Conservation (phyloP, 2,888 invertebrate species). For the Drosophila mettleri region DNA sequence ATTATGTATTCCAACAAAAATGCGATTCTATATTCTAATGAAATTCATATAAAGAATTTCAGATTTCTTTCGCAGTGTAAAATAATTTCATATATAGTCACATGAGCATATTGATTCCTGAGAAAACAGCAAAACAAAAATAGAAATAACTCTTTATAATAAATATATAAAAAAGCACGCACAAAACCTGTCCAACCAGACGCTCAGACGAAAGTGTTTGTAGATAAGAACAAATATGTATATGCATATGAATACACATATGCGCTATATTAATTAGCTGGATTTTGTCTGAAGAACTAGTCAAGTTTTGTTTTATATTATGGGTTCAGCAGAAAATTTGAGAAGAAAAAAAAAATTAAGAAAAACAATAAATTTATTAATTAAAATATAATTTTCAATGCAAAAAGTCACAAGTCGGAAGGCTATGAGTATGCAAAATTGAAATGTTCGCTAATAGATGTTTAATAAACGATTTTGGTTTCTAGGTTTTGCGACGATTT, state of each 20-base stretch:
- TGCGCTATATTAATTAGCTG: conserved; percentile 21
- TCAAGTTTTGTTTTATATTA: conserved; percentile 1
- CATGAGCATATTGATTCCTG: conserved; percentile 15
- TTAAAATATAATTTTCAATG: conserved; percentile 3
- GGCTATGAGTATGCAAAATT: conserved; percentile 57
- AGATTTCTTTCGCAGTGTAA: not conserved
- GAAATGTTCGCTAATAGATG: conserved; percentile 47
- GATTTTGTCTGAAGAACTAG: conserved; percentile 38
- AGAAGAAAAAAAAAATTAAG: conserved; percentile 7
- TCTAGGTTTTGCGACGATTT: conserved; percentile 39
- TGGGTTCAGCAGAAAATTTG: conserved; percentile 12
- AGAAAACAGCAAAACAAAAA: conserved; percentile 37
- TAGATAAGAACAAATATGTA: conserved; percentile 26
- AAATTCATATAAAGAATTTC: not conserved
- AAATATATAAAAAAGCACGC: conserved; percentile 33
- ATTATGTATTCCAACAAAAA: not conserved
- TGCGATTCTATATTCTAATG: not conserved
- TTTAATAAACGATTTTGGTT: conserved; percentile 50
- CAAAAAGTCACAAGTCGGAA: conserved; percentile 32
- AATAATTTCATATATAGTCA: not conserved
- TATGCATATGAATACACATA: conserved; percentile 1
- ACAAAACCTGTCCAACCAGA: conserved; percentile 59
- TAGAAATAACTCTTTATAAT: conserved; percentile 22
- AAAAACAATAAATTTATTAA: no score
- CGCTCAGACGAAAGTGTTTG: conserved; percentile 35